Evolutionary conservation across 2,888 invertebrate species (phyloP), one percentile per base, ranked within the genome.

Genomic region (Drosophila antonietae): DNA sequence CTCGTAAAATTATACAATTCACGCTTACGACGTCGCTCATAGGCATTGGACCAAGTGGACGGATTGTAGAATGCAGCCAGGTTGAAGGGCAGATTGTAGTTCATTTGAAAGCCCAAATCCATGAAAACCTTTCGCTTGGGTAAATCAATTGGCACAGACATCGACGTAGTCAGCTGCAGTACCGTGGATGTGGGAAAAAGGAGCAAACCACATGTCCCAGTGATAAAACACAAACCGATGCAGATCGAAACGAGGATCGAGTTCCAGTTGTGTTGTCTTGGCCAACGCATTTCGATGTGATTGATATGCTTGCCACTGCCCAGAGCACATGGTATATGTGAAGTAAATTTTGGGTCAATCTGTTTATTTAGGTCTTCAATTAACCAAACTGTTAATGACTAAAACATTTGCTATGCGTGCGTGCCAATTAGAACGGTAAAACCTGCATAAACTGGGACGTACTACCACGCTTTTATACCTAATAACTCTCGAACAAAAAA

Each of bases 91-190:
- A 92, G 61, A 51, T 89, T 81, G 53, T 92, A 93, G 73, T 93
- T 93, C 88, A 92, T 90, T 81, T 93, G 93, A 53, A 92, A 85
- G 1, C 93, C 93, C 88, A 90, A 80, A 78, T 93, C 93, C 31
- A 91, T 68, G 43, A 84, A 91, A 15, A 90, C 75, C 59, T 89
- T 90, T n/a, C 91, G 91, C n/a, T 82, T 72, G 6, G 64, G 80
- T 12, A 88, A 56, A 18, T 75, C 73, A 9, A 91, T 73, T 1
- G 92, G 91, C 63, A 91, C 78, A 31, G 92, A 92, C 47, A 92
- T 56, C 1, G 91, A 75, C 8, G 79, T 12, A 18, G 86, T 87
- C n/a, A 87, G 0, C 63, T 90, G 90, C 3, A 90, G 49, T 10
- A 75, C 67, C 28, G 90, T 56, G 5, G 47, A 10, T 10, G 75